Conservation (phyloP, 2,797 vertebrate species). For the Tokudaia muenninki region DNA sequence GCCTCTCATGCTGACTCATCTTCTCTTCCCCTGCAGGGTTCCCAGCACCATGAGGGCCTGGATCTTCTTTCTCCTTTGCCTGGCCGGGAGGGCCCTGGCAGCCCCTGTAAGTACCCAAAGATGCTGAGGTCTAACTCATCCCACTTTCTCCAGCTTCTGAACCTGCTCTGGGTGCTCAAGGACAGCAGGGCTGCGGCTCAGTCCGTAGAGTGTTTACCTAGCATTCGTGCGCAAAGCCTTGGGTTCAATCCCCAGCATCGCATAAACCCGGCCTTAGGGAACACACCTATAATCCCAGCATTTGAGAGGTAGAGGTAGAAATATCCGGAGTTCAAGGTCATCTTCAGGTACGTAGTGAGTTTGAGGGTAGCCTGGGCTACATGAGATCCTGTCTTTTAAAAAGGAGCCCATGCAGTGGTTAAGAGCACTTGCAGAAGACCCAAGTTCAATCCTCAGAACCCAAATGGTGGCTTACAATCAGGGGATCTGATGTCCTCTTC, state of each 20-base stretch:
- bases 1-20: background rate
- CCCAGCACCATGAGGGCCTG: constrained; percentile 96
- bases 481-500: background rate
- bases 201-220: background rate
- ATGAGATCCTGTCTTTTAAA: background rate
- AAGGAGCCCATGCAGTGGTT: background rate
- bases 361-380: background rate
- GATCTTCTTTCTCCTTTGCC: constrained; percentile 97
- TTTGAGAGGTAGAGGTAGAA: background rate
- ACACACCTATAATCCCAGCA: background rate
- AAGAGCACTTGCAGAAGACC: background rate
- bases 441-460: background rate
- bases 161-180: background rate
- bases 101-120: constrained; percentile 92
- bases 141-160: background rate
- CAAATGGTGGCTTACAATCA: background rate
- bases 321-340: background rate
- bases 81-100: constrained; percentile 95
- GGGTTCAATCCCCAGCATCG: background rate
- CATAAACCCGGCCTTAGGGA: background rate
- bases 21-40: constrained; percentile 83
- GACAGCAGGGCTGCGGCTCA: background rate
- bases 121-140: background rate
- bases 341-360: background rate
- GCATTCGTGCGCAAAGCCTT: background rate